Evolutionary conservation across 2,888 invertebrate species (phyloP).

Genomic region (Melipona beecheii): DNA sequence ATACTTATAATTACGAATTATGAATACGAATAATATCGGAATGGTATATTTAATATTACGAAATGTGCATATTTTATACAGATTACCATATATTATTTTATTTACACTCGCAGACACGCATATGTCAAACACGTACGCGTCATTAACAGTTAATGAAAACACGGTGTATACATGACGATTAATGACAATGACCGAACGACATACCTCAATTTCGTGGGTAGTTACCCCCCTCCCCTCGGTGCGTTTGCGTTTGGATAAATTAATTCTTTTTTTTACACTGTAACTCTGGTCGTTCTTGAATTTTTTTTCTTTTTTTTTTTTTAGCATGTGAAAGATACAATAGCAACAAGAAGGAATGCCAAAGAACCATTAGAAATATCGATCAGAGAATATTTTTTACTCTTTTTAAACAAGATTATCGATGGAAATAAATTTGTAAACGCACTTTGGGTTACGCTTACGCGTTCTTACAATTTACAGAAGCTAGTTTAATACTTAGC

Average conservation of each 20-base stretch:
- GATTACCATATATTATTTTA: constrained; percentile 49
- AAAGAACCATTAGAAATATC: constrained; percentile 56
- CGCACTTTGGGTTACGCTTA: constrained; percentile 67
- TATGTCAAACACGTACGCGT: constrained; percentile 37
- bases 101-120: constrained; percentile 60
- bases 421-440: constrained; percentile 38
- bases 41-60: constrained; percentile 78
- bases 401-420: constrained; percentile 10
- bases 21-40: constrained; percentile 64
- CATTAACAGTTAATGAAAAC: constrained; percentile 66
- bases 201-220: constrained; percentile 80
- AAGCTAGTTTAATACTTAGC: constrained; percentile 73
- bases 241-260: constrained; percentile 64
- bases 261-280: constrained; percentile 6
- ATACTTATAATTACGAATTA: constrained; percentile 75
- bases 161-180: constrained; percentile 64
- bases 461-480: constrained; percentile 76
- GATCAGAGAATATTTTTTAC: constrained; percentile 22
- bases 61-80: constrained; percentile 68
- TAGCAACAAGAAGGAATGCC: constrained; percentile 55
- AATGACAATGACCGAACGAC: constrained; percentile 77
- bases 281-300: constrained; percentile 25
- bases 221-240: constrained; percentile 72
- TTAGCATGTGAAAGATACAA: constrained; percentile 14
- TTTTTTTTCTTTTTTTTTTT: constrained; percentile 11